Percentiles rank a stretch among this genome's conserved stretches.
phyloP scores from a whole-genome alignment of 2,888 invertebrate species.

The Neuroscelio doddi region DNA sequence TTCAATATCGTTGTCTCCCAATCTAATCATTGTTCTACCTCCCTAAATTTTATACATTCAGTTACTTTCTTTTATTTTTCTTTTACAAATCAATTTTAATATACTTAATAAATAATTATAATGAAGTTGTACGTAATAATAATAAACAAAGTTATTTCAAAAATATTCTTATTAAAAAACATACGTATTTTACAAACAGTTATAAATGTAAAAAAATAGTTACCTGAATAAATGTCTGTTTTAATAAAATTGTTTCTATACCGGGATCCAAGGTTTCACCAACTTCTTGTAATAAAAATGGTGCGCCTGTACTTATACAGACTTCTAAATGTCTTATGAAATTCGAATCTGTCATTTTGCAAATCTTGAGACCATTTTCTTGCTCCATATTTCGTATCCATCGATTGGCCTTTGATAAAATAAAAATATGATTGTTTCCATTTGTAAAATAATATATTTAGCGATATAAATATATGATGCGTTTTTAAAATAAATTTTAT shows the following conservation, averaged over 20 bases:
- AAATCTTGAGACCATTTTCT: constrained; percentile 81
- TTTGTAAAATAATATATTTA: too few relatives aligned
- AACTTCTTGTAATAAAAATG: constrained; percentile 90
- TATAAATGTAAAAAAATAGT: too few relatives aligned
- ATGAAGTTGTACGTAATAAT: background rate
- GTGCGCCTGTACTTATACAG: constrained; percentile 87
- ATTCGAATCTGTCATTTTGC: constrained; percentile 84
- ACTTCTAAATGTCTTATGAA: constrained; percentile 87
- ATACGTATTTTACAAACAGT: too few relatives aligned
- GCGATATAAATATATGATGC: too few relatives aligned
- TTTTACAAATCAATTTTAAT: background rate
- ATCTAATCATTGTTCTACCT: constrained; percentile 85
- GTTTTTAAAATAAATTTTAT: too few relatives aligned
- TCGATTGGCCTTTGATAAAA: constrained; percentile 87
- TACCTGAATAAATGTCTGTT: constrained; percentile 85
- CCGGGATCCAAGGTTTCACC: constrained; percentile 92
- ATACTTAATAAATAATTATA: too few relatives aligned
- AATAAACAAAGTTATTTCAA: background rate
- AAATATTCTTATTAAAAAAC: background rate
- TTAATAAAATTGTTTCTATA: constrained; percentile 85
- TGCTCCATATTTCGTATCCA: constrained; percentile 94
- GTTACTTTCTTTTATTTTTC: too few relatives aligned
- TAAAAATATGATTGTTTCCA: background rate
- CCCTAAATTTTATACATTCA: constrained; percentile 75
- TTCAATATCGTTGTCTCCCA: constrained; percentile 92